Percentiles rank a stretch among this genome's conserved stretches.
Evolutionary conservation across 2,888 invertebrate species (phyloP).

Genomic region (Ephialtes manifestator): DNA sequence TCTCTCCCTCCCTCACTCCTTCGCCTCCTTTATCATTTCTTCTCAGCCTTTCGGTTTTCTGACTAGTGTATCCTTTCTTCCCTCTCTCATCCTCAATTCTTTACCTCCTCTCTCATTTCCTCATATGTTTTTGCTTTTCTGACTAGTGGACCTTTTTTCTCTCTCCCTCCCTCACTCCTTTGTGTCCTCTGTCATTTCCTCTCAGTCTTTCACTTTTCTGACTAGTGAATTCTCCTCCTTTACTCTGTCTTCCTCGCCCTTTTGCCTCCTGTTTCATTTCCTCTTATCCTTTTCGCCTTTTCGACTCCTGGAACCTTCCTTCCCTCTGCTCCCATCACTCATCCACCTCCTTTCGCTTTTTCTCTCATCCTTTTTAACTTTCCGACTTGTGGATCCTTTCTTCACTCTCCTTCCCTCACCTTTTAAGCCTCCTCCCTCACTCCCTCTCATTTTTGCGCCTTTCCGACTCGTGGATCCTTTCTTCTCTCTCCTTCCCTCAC

Average conservation of each 20-base stretch:
- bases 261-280: slow-evolving; percentile 59
- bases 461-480: background rate
- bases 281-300: slow-evolving; percentile 61
- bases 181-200: background rate
- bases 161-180: slow-evolving; percentile 30
- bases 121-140: slow-evolving; percentile 60
- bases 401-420: background rate
- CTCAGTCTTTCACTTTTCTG: background rate
- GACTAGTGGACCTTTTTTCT: slow-evolving; percentile 29
- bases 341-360: slow-evolving; percentile 25
- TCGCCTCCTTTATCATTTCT: background rate
- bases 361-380: slow-evolving; percentile 62
- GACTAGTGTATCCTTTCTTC: background rate
- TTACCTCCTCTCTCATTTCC: slow-evolving; percentile 59
- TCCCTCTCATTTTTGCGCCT: slow-evolving; percentile 48
- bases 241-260: slow-evolving; percentile 51
- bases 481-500: slow-evolving; percentile 10
- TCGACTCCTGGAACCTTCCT: background rate
- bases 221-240: slow-evolving; percentile 5
- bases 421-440: background rate
- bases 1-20: slow-evolving; percentile 32
- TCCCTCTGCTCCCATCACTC: slow-evolving; percentile 45
- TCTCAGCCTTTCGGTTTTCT: background rate
- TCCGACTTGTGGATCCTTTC: background rate
- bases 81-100: slow-evolving; percentile 53